Evolutionary conservation across 2,888 invertebrate genomes (phyloP), one percentile per base, ranked within the genome.

Genomic region (Sarcophaga rosellei): DNA sequence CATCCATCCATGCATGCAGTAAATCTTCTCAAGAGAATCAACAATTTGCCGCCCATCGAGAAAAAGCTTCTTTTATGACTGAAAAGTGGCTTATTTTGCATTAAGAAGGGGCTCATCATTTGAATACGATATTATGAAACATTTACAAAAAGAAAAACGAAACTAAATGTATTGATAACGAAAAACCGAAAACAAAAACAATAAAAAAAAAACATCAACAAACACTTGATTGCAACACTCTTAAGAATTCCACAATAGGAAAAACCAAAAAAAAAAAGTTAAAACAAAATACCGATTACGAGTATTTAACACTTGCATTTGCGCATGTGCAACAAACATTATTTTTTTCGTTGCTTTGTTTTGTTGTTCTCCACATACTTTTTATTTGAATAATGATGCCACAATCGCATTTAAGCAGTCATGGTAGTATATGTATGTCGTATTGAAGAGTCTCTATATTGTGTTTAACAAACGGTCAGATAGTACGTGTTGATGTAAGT

Each of bases 381-480:
- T n/a, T 72, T 21, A 47, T 68, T 84, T 80, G 65, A 84, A 84
- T 84, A 80, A 84, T 84, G 84, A 84, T 84, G 84, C 69, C 79
- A 84, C 79, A 80, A 82, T 66, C 82, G 72, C 77, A 72, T 82
- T 72, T 53, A 72, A 53, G 44, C 77, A 82, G 77, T 82, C 84
- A 84, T 76, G 84, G 53, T 79, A 35, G 35, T 35, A 23, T 23
- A 3, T 3, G 3, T 2, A 35, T 10, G 35, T 35, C 8, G 79
- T 75, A 84, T 75, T 79, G 84, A 79, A 84, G 66, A 63, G 23
- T 25, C 61, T 45, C 70, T 76, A 44, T 57, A 72, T 70, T 66
- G 59, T 57, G 61, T 77, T 72, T 73, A 77, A 76, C 77, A 77
- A 82, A 82, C 76, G 63, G 82, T 70, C 78, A 74, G 73, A 44